A percentile compares a stretch with the other conserved stretches of the same genome.
These are phyloP conservation scores for Neodiprion virginianus DNA, from an alignment of 1,140 invertebrate genomes.

Conservation along the genomic window DNA sequence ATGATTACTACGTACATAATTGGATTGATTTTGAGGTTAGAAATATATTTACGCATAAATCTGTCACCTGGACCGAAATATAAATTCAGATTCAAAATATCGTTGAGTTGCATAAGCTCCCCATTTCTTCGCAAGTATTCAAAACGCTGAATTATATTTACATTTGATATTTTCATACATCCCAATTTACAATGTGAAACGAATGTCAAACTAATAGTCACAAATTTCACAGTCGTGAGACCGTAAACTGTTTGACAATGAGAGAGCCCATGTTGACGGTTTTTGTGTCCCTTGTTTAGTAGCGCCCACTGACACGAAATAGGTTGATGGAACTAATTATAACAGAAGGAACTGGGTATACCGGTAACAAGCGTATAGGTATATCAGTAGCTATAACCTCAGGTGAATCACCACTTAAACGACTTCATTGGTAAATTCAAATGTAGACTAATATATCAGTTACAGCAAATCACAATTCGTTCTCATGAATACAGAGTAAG, in stretches of 20 bases:
- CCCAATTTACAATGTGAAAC: conserved; percentile 44
- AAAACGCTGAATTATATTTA: conserved; percentile 15
- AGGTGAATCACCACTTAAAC: no score
- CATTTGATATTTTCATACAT: conserved; percentile 9
- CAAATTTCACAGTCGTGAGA: no score
- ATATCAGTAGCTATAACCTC: no score
- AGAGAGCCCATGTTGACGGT: no score
- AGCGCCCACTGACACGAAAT: background rate
- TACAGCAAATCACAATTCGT: no score
- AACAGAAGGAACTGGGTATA: no score
- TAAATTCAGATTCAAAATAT: background rate
- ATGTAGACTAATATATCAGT: no score
- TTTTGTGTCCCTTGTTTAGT: no score
- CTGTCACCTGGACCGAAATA: background rate
- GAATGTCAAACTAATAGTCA: conserved; percentile 40
- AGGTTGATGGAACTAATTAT: background rate
- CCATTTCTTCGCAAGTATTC: background rate
- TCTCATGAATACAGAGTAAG: no score
- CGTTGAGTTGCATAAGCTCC: background rate
- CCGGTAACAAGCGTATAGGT: no score
- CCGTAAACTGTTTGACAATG: no score
- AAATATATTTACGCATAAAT: conserved; percentile 1
- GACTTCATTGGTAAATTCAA: no score
- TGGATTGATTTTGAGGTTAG: background rate
- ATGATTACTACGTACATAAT: background rate